Base-by-base conservation (phyloP, 2,888 invertebrate species). In the Lasioglossum calceatum region DNA sequence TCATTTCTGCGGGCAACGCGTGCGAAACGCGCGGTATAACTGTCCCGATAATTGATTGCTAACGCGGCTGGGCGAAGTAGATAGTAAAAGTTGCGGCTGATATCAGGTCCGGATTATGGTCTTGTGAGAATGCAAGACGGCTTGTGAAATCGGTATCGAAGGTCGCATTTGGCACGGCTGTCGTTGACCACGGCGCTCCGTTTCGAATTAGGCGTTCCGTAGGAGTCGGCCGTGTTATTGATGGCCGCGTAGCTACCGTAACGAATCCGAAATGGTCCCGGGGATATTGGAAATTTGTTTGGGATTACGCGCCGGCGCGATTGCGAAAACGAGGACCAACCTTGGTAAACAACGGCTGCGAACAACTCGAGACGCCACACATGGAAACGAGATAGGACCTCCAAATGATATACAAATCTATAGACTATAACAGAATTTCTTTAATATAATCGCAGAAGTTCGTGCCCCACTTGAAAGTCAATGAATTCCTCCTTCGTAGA, bases 121-220 rank as follows among this genome's bases (percentile, higher is more conserved):
- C 64, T 61, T 74, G 75, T 70, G 75, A 84, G 85, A 84, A 78
- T 64, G 84, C 23, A 32, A 58, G 79, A 84, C 75, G 78, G 78
- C 75, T 84, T 76, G 67, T 79, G 85, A 84, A 85, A 85, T 79
- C 85, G 79, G 84, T 79, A 85, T 85, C 85, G 85, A 85, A 85
- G 85, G 85, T 76, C 76, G 79, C 76, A 77, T 85, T 85, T 84
- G 79, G 76, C 79, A 85, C 85, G 85, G 85, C 67, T 85, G 85
- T 85, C 85, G 73, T 77, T 85, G 72, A 71, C 19, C 61, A 14
- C 64, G 44, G 27, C 74, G 16, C 50, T 71, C 73, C 76, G 85
- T 85, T 85, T 84, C 85, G 77, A 85, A 84, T 79, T 50, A 85
- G 85, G 76, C 23, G 75, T 58, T 77, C 54, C 73, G 79, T 36